These are phyloP conservation scores for Ornithoptera alexandrae DNA, from an alignment of 2,888 invertebrate genomes.

Conservation along the genomic window DNA sequence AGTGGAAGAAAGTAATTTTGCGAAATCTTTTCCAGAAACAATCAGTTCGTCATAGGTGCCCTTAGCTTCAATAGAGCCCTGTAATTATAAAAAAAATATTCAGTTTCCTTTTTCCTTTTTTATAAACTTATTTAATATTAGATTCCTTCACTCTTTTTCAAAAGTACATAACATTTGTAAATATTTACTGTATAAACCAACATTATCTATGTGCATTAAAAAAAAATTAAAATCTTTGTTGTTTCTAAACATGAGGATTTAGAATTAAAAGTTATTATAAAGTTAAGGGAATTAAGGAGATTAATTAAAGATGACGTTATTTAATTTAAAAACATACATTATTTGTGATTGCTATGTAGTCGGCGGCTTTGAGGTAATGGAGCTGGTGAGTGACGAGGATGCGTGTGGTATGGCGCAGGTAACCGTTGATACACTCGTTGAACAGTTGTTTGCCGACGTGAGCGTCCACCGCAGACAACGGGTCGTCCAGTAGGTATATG, in stretches of 20 bases:
- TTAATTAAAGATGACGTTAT: background rate
- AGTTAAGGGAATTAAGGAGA: background rate
- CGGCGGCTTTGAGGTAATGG: conserved; percentile 80
- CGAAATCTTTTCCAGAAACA: conserved; percentile 80
- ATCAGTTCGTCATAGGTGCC: conserved; percentile 81
- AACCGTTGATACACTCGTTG: conserved; percentile 85
- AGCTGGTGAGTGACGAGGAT: conserved; percentile 93
- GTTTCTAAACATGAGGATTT: background rate
- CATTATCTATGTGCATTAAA: background rate
- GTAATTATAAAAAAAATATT: conserved; percentile 14
- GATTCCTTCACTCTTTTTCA: too few relatives aligned
- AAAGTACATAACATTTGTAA: too few relatives aligned
- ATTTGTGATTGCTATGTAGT: conserved; percentile 80
- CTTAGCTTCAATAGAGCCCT: conserved; percentile 80
- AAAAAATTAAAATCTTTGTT: background rate
- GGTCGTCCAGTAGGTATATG: conserved; percentile 90
- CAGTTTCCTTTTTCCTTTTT: background rate
- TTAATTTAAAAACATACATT: conserved; percentile 47
- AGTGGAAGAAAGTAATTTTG: conserved; percentile 75
- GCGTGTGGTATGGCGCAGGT: conserved; percentile 84
- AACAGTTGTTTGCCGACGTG: conserved; percentile 88
- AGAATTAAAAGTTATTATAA: background rate
- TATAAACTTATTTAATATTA: background rate
- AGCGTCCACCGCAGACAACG: conserved; percentile 89
- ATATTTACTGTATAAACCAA: too few relatives aligned